These are phyloP conservation scores for Trematomus bernacchii DNA, from an alignment of 2,797 vertebrate genomes.

Conservation along the genomic window DNA sequence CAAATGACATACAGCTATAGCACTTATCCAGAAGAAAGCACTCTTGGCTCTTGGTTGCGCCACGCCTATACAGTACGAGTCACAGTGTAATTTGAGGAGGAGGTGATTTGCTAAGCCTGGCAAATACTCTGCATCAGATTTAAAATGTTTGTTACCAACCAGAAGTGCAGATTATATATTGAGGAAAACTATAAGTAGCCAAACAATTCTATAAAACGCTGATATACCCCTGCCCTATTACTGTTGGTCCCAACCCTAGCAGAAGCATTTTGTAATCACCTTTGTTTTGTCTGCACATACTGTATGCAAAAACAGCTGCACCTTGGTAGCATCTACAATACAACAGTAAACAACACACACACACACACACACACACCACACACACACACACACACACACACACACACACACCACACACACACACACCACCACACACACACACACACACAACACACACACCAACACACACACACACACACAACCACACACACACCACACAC, in stretches of 20 bases:
- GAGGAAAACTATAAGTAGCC: not conserved
- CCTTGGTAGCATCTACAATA: too few relatives aligned
- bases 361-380: not conserved
- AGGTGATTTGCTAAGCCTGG: not conserved
- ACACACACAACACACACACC: not conserved
- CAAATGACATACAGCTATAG: not conserved
- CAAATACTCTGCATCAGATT: not conserved
- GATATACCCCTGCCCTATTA: not conserved
- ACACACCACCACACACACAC: not conserved
- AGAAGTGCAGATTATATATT: not conserved
- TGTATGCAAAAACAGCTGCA: not conserved
- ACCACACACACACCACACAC: too few relatives aligned
- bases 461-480: not conserved
- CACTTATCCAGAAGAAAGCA: not conserved
- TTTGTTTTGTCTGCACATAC: not conserved
- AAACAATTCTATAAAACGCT: not conserved
- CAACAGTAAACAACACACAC: constrained; percentile 12
- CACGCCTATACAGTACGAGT: too few relatives aligned
- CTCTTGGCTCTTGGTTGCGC: not conserved
- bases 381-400: constrained; percentile 10
- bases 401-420: not conserved
- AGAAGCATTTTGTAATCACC: not conserved
- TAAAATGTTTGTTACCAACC: not conserved
- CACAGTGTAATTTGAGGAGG: not conserved
- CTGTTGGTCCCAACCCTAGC: not conserved